Conservation (phyloP, 1,140 invertebrate species). For the Aphis craccivora region DNA sequence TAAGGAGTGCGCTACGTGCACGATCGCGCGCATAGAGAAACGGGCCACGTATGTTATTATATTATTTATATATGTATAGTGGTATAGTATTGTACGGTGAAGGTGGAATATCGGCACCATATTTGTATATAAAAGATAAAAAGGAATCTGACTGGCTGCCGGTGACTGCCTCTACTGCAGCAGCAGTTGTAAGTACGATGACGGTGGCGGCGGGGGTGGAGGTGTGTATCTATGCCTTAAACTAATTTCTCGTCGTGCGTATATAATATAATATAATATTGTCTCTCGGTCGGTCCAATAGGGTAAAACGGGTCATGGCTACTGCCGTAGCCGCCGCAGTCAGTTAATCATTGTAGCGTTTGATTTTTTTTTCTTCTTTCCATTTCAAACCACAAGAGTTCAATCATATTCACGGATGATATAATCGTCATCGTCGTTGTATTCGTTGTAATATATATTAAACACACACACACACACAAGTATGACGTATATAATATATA, state of each 20-base stretch:
- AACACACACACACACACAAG: no score
- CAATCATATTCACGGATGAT: constrained; percentile 23
- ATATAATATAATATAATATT: constrained; percentile 15
- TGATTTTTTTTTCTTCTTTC: not conserved
- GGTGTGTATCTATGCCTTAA: not conserved
- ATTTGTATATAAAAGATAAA: constrained; percentile 49
- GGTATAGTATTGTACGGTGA: not conserved
- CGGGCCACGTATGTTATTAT: constrained; percentile 25
- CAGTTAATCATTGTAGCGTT: not conserved
- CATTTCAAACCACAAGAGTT: constrained; percentile 17
- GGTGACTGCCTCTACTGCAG: not conserved
- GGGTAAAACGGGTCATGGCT: constrained; percentile 53
- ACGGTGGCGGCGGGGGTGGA: not conserved
- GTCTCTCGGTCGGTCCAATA: not conserved
- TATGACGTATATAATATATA: not conserved
- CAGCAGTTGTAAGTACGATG: not conserved
- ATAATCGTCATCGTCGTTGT: not conserved
- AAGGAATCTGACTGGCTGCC: not conserved
- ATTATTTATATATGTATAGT: not conserved
- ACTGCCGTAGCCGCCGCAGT: not conserved
- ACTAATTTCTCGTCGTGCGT: not conserved
- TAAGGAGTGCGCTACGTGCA: not conserved
- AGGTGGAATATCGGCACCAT: constrained; percentile 37
- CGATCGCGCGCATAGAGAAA: not conserved
- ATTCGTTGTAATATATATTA: not conserved